phyloP scores from a whole-genome alignment of 2,797 vertebrate genomes.

The Siniperca scherzeri region DNA sequence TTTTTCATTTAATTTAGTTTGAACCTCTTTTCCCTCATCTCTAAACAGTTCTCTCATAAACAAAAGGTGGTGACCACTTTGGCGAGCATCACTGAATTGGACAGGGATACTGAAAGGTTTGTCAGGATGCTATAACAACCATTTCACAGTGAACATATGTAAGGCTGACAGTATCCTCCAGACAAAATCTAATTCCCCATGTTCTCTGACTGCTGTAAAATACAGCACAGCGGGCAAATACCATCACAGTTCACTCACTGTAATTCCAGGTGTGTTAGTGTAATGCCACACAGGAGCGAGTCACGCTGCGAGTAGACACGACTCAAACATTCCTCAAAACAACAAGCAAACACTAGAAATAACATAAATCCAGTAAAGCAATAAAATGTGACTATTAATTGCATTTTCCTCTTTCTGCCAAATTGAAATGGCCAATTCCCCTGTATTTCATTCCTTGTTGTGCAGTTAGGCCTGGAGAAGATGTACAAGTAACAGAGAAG shows the following conservation, averaged over 20 bases:
- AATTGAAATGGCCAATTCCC: background rate
- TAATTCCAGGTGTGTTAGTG: constrained; percentile 54
- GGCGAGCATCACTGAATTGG: background rate
- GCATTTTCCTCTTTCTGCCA: background rate
- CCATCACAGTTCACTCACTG: constrained; percentile 45
- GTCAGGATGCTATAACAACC: background rate
- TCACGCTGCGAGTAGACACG: constrained; percentile 36
- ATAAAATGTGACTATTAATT: background rate
- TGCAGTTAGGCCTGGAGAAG: background rate
- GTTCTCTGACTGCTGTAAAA: constrained; percentile 20
- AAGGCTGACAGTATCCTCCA: background rate
- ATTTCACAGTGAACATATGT: constrained; percentile 18
- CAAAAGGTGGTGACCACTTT: constrained; percentile 8
- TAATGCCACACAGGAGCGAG: constrained; percentile 43
- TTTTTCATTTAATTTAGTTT: constrained; percentile 7
- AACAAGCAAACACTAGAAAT: constrained; percentile 18
- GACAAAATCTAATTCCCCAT: constrained; percentile 11
- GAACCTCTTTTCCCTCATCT: background rate
- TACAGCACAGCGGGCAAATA: constrained; percentile 33
- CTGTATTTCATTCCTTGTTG: background rate
- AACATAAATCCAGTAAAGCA: background rate
- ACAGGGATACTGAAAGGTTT: background rate
- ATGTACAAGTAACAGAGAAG: background rate
- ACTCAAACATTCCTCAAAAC: constrained; percentile 23
- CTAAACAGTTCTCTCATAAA: background rate